phyloP scores from a whole-genome alignment of 1,140 invertebrate genomes.

The Matsumurasca onukii region DNA sequence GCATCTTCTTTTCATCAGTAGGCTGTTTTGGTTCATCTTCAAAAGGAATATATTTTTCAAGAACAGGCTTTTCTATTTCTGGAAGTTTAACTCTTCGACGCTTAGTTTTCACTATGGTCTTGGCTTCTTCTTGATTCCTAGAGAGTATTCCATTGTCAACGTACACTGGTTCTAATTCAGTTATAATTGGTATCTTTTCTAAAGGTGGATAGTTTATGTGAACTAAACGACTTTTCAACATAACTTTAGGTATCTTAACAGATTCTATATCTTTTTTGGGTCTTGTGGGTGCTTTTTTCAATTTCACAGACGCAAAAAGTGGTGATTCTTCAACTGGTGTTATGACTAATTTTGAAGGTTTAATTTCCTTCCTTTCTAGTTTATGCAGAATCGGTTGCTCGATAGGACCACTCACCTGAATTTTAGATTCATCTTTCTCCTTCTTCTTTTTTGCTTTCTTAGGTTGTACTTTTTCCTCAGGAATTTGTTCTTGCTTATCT shows the following conservation, averaged over 20 bases:
- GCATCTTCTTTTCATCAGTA: constrained; percentile 48
- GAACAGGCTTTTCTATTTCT: constrained; percentile 46
- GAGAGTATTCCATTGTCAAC: constrained; percentile 65
- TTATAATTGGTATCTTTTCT: constrained; percentile 43
- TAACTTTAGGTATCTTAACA: constrained; percentile 59
- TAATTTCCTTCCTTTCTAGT: constrained; percentile 50
- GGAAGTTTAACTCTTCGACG: constrained; percentile 50
- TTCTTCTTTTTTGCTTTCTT: constrained; percentile 33
- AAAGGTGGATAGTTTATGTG: constrained; percentile 51
- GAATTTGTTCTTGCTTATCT: background rate
- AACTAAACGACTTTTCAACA: constrained; percentile 63
- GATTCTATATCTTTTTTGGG: constrained; percentile 52
- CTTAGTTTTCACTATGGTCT: constrained; percentile 61
- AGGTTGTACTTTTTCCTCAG: background rate
- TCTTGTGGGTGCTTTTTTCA: constrained; percentile 57
- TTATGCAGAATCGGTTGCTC: constrained; percentile 31
- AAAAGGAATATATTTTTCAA: constrained; percentile 54
- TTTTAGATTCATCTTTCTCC: constrained; percentile 39
- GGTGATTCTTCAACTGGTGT: constrained; percentile 50
- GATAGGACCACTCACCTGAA: constrained; percentile 39
- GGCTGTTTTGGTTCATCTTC: constrained; percentile 48
- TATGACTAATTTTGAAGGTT: constrained; percentile 50
- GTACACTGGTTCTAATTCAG: constrained; percentile 40
- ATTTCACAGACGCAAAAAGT: constrained; percentile 61
- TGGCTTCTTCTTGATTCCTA: constrained; percentile 66